Evolutionary conservation across 1,140 invertebrate species (phyloP).

Genomic region (Sycophaga agraensis): DNA sequence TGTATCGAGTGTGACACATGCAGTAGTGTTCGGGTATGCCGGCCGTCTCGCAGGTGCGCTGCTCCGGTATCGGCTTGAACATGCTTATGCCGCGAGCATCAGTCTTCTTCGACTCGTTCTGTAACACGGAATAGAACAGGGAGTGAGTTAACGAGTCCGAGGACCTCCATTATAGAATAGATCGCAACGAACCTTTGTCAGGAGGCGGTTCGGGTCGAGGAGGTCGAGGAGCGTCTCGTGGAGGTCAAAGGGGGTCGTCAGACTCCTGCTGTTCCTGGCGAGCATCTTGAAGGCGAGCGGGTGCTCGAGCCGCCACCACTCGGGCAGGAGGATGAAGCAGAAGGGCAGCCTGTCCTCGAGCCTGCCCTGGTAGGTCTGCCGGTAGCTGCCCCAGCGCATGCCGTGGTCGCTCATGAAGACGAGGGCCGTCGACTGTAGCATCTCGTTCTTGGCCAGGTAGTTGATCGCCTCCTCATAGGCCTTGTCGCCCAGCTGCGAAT

Average conservation of each 20-base stretch:
- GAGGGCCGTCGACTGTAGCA: conserved; percentile 60
- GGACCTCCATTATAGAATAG: no score
- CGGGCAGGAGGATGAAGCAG: conserved; percentile 63
- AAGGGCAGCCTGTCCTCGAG: conserved; percentile 73
- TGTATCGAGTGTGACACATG: conserved; percentile 69
- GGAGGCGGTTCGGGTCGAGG: conserved; percentile 49
- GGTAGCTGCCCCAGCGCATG: conserved; percentile 65
- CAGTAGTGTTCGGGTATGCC: conserved; percentile 82
- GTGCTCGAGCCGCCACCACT: conserved; percentile 62
- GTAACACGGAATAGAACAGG: no score
- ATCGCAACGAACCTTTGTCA: no score
- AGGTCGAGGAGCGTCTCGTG: conserved; percentile 68
- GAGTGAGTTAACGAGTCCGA: no score
- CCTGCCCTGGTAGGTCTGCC: conserved; percentile 65
- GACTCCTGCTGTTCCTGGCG: conserved; percentile 55
- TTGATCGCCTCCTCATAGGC: conserved; percentile 45
- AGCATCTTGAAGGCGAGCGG: conserved; percentile 58
- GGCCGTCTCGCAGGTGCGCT: conserved; percentile 74
- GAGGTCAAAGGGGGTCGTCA: conserved; percentile 66
- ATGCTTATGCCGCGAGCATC: conserved; percentile 69
- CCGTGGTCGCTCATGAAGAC: conserved; percentile 75
- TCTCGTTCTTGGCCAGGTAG: conserved; percentile 34
- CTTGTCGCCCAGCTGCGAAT: conserved; percentile 52
- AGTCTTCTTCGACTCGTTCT: not conserved
- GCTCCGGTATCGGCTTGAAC: conserved; percentile 70